phyloP scores from a whole-genome alignment of 2,797 vertebrate species.

The Poeciliopsis presidionis region DNA sequence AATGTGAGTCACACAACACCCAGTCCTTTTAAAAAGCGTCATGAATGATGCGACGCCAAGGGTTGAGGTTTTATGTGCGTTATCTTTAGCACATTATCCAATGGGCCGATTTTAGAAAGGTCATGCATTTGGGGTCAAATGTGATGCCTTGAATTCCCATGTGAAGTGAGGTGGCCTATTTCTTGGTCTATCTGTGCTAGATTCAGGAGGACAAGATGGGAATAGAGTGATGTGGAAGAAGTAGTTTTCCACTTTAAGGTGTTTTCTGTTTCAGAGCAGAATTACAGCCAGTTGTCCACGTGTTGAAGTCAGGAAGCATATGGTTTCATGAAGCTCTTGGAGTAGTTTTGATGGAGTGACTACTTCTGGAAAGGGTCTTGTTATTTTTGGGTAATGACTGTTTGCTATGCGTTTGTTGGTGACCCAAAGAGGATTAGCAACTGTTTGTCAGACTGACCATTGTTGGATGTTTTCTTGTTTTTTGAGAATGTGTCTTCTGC shows the following conservation, averaged over 20 bases:
- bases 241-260: neutral
- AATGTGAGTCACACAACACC: neutral
- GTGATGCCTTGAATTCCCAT: slow-evolving; percentile 61
- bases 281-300: too few species aligned
- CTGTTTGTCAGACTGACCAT: too few species aligned
- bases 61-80: neutral
- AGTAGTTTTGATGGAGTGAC: neutral
- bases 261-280: neutral
- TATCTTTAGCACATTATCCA: slow-evolving; percentile 67
- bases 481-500: neutral
- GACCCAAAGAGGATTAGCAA: too few species aligned
- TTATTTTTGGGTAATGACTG: neutral
- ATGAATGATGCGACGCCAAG: neutral
- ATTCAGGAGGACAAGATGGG: slow-evolving; percentile 42
- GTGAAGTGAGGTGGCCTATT: slow-evolving; percentile 63
- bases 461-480: neutral
- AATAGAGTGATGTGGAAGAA: slow-evolving; percentile 2
- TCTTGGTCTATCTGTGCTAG: slow-evolving; percentile 61
- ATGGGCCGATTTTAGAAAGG: slow-evolving; percentile 66
- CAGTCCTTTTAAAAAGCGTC: neutral
- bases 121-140: slow-evolving; percentile 61
- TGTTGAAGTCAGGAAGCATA: too few species aligned
- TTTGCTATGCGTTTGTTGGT: too few species aligned
- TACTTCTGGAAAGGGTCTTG: too few species aligned
- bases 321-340: too few species aligned